Conservation (phyloP, 2,113 vertebrate species). For the Thamnaconus septentrionalis region DNA sequence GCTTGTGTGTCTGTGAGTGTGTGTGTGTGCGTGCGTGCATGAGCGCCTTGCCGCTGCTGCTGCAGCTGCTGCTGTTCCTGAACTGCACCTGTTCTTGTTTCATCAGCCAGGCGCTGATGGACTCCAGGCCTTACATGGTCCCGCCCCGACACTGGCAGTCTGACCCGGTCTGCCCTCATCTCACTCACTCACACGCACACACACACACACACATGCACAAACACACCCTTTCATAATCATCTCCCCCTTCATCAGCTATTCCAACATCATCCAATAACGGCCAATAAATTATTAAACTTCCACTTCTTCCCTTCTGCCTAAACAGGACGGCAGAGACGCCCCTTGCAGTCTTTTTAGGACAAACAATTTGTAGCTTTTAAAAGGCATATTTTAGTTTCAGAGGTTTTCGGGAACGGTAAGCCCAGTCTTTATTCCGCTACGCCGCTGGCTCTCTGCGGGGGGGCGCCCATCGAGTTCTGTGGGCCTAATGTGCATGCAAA, state of each 20-base stretch:
- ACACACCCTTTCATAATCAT: background rate
- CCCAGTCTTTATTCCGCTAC: too few relatives aligned
- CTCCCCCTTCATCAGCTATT: background rate
- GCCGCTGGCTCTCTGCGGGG: too few relatives aligned
- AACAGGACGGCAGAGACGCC: too few relatives aligned
- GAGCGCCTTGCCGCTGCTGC: conserved; percentile 50
- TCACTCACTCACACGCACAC: background rate
- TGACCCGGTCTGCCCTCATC: conserved; percentile 31
- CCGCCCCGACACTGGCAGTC: conserved; percentile 49
- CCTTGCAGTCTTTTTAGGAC: too few relatives aligned
- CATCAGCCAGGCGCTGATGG: conserved; percentile 74
- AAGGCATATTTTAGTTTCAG: too few relatives aligned
- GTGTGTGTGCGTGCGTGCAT: conserved; percentile 17
- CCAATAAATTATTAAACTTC: too few relatives aligned
- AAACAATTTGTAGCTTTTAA: too few relatives aligned
- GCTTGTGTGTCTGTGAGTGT: conserved; percentile 29
- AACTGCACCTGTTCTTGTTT: conserved; percentile 77
- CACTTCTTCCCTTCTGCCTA: too few relatives aligned
- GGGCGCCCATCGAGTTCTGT: too few relatives aligned
- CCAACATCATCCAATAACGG: too few relatives aligned
- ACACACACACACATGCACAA: conserved; percentile 2
- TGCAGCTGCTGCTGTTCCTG: conserved; percentile 59
- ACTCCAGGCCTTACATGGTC: conserved; percentile 72
- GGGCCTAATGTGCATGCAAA: too few relatives aligned
- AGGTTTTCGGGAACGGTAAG: too few relatives aligned